Conservation (phyloP, 2,888 invertebrate species). For the Drosophila silvestris region DNA sequence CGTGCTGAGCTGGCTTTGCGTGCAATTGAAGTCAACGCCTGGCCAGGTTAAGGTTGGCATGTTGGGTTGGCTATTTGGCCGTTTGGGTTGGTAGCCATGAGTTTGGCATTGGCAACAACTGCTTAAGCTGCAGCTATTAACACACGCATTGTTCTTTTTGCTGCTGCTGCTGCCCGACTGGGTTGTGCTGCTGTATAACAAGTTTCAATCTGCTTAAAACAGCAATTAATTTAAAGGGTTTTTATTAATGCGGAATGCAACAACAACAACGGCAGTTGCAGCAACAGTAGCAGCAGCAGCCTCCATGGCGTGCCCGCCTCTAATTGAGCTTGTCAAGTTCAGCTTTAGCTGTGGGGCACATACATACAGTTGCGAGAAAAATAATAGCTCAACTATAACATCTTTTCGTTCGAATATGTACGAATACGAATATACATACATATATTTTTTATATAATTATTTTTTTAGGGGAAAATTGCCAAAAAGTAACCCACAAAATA, state of each 20-base stretch:
- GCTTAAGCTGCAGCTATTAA: constrained; percentile 62
- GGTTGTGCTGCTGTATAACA: constrained; percentile 59
- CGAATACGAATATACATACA: not conserved
- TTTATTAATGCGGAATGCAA: constrained; percentile 50
- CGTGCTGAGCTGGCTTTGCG: constrained; percentile 52
- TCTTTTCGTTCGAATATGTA: not conserved
- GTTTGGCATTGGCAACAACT: constrained; percentile 39
- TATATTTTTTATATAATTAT: not conserved
- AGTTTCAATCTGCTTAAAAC: constrained; percentile 78
- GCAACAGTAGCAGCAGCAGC: not conserved
- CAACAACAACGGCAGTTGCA: not conserved
- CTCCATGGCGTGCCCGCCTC: constrained; percentile 43
- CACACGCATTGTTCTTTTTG: constrained; percentile 34
- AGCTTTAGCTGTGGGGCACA: constrained; percentile 47
- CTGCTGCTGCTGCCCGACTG: constrained; percentile 6
- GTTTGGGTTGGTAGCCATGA: constrained; percentile 14
- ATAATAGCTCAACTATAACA: not conserved
- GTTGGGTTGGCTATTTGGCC: constrained; percentile 1
- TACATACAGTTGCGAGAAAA: constrained; percentile 1
- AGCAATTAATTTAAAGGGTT: constrained; percentile 75
- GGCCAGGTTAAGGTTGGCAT: constrained; percentile 30
- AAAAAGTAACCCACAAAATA: not conserved
- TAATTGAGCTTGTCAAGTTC: constrained; percentile 79
- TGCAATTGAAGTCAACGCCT: constrained; percentile 65
- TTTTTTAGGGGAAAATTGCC: not conserved